These are phyloP conservation scores for Bombus fervidus DNA, from an alignment of 1,140 invertebrate species.

Conservation along the genomic window DNA sequence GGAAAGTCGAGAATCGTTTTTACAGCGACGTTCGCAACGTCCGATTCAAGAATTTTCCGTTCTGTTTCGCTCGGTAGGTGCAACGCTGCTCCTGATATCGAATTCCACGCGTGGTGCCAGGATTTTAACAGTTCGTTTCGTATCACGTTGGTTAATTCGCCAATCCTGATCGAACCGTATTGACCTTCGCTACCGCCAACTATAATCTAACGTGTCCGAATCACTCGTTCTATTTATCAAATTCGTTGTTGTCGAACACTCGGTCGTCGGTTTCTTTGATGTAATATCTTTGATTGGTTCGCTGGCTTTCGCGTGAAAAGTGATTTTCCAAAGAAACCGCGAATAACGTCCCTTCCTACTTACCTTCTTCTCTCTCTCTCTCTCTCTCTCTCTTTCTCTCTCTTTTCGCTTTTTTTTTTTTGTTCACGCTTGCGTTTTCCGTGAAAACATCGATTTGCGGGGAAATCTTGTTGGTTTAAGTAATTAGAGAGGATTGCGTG, in stretches of 20 bases:
- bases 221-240: neutral
- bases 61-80: conserved; percentile 11
- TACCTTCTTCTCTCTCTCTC: neutral
- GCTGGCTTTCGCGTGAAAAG: neutral
- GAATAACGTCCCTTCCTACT: neutral
- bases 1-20: neutral
- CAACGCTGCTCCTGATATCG: neutral
- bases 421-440: neutral
- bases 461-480: conserved; percentile 8
- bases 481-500: conserved; percentile 10
- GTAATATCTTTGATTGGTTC: neutral
- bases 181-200: neutral
- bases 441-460: neutral
- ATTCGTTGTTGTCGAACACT: too few relatives aligned
- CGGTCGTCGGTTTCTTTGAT: neutral
- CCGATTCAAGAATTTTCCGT: conserved; percentile 38
- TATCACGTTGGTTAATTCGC: conserved; percentile 9
- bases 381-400: neutral
- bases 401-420: neutral
- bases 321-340: neutral
- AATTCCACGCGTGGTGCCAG: conserved; percentile 13
- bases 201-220: neutral
- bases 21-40: neutral
- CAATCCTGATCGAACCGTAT: neutral
- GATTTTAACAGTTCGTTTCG: conserved; percentile 40